These are phyloP conservation scores for Poeciliopsis occidentalis DNA, from an alignment of 2,113 vertebrate species.

Conservation along the genomic window DNA sequence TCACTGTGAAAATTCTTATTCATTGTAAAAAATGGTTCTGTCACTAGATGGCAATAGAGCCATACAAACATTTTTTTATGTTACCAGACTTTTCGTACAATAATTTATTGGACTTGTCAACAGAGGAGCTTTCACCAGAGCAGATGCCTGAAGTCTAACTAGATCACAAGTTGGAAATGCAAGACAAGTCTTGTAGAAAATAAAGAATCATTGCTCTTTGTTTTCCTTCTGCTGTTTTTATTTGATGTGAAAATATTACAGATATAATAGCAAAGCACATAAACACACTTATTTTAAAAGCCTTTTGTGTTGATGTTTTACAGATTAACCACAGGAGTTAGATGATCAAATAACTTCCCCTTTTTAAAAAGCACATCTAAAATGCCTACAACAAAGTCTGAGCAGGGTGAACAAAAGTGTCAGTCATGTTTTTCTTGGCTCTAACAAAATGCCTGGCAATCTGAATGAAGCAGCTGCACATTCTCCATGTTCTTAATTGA, in stretches of 20 bases:
- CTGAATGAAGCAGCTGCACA: not conserved
- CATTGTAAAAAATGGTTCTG: not conserved
- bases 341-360: not conserved
- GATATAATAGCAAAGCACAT: not conserved
- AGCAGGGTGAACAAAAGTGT: not conserved
- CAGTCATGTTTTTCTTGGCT: not conserved
- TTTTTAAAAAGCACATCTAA: no score
- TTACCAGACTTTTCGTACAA: not conserved
- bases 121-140: not conserved
- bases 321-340: not conserved
- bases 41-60: conserved; percentile 9
- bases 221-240: not conserved
- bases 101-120: no score
- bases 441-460: not conserved
- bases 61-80: no score
- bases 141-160: not conserved
- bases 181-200: no score
- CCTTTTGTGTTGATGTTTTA: not conserved
- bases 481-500: not conserved
- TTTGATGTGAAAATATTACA: not conserved
- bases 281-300: not conserved
- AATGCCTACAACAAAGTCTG: no score
- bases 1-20: not conserved
- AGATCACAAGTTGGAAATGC: not conserved
- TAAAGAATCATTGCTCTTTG: no score